phyloP scores from a whole-genome alignment of 2,113 vertebrate species.

The Lonchura striata region DNA sequence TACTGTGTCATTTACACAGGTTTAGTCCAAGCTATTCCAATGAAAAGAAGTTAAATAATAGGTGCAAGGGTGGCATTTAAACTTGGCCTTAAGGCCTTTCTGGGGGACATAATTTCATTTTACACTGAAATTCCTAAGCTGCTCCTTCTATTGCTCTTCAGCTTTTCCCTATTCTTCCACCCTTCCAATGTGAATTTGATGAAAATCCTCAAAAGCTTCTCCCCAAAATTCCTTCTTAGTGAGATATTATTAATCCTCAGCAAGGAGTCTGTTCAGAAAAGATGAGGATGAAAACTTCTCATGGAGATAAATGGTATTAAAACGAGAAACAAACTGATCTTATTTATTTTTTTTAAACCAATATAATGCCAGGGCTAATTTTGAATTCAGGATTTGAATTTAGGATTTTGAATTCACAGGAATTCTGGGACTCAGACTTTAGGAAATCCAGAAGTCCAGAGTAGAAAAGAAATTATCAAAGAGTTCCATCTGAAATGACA shows the following conservation, averaged over 20 bases:
- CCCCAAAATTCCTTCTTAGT: background rate
- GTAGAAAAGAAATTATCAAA: background rate
- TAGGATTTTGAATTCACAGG: background rate
- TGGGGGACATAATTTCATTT: background rate
- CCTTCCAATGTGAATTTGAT: background rate
- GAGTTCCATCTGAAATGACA: background rate
- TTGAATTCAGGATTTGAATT: background rate
- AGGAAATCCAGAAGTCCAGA: background rate
- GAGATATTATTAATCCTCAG: background rate
- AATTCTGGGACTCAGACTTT: background rate
- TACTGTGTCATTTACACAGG: background rate
- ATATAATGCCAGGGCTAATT: background rate
- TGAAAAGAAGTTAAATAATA: background rate
- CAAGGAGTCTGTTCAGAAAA: background rate
- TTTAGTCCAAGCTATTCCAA: background rate
- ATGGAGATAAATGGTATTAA: background rate
- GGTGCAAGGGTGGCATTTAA: background rate
- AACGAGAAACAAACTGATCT: background rate
- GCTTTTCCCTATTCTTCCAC: background rate
- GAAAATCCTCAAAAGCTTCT: background rate
- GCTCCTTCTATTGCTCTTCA: background rate
- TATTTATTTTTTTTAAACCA: background rate
- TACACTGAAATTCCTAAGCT: background rate
- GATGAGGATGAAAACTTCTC: background rate
- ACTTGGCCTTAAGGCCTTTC: background rate